Percentiles rank a stretch among this genome's conserved stretches.
Evolutionary conservation across 2,888 invertebrate genomes (phyloP).

Genomic region (Parnassius glacialis): DNA sequence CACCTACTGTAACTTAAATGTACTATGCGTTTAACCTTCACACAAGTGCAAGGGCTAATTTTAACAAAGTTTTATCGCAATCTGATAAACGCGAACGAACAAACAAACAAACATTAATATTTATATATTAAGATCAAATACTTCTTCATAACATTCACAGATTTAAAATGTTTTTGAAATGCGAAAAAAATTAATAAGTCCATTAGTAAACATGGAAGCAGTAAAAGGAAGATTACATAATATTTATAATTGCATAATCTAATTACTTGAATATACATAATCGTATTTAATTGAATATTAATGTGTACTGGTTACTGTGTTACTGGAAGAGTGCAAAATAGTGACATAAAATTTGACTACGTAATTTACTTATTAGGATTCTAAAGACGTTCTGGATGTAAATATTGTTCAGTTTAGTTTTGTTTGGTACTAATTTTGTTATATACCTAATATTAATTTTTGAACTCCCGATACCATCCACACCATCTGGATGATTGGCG

Average conservation of each 20-base stretch:
- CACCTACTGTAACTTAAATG: too few species aligned
- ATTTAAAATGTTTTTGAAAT: background rate
- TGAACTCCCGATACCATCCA: too few species aligned
- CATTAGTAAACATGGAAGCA: constrained; percentile 2
- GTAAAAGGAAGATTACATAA: constrained; percentile 15
- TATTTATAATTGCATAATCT: constrained; percentile 6
- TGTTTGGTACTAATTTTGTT: constrained; percentile 3
- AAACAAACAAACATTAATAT: too few species aligned
- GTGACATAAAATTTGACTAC: constrained; percentile 6
- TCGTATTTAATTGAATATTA: constrained; percentile 20
- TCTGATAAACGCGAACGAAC: too few species aligned
- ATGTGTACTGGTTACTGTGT: constrained; percentile 15
- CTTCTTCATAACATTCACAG: background rate
- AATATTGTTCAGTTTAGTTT: constrained; percentile 1
- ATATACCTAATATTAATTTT: too few species aligned
- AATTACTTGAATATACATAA: constrained; percentile 20
- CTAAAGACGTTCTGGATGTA: constrained; percentile 4
- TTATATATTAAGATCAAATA: background rate
- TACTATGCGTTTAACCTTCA: too few species aligned
- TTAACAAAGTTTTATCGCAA: too few species aligned
- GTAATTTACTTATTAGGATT: constrained; percentile 19
- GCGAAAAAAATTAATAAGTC: background rate
- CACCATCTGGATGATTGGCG: too few species aligned
- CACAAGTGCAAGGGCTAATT: too few species aligned
- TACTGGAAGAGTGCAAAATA: constrained; percentile 16